Conservation (phyloP, 2,113 vertebrate species). For the Fukomys damarensis region DNA sequence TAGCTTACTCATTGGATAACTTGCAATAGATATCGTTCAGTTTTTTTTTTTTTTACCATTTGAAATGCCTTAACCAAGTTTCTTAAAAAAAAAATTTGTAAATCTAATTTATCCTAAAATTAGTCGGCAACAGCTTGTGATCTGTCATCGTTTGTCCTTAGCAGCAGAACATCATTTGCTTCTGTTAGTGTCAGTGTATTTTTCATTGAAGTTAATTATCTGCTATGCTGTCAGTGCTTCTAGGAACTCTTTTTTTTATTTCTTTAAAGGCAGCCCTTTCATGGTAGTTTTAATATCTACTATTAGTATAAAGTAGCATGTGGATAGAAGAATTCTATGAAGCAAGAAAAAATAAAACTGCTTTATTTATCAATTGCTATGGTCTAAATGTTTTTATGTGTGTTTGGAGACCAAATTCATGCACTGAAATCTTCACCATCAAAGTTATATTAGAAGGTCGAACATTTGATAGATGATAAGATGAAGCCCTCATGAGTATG, state of each 20-base stretch:
- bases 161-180: not conserved
- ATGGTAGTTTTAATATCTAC: conserved; percentile 21
- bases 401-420: not conserved
- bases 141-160: not conserved
- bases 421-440: not conserved
- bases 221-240: not conserved
- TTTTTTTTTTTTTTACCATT: not conserved
- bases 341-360: conserved; percentile 26
- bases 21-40: not conserved
- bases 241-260: not conserved
- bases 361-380: not conserved
- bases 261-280: not conserved
- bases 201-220: conserved; percentile 4
- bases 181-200: not conserved
- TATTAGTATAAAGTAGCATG: conserved; percentile 8
- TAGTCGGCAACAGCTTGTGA: conserved; percentile 1
- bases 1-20: not conserved
- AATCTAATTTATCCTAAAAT: not conserved
- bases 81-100: not conserved
- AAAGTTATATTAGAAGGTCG: not conserved
- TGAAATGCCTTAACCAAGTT: not conserved
- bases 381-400: not conserved
- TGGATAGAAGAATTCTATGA: not conserved
- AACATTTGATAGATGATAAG: not conserved
- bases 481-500: not conserved